Percentiles rank a stretch among this genome's conserved stretches.
phyloP scores from a whole-genome alignment of 2,888 invertebrate species.

The Pterostichus madidus region DNA sequence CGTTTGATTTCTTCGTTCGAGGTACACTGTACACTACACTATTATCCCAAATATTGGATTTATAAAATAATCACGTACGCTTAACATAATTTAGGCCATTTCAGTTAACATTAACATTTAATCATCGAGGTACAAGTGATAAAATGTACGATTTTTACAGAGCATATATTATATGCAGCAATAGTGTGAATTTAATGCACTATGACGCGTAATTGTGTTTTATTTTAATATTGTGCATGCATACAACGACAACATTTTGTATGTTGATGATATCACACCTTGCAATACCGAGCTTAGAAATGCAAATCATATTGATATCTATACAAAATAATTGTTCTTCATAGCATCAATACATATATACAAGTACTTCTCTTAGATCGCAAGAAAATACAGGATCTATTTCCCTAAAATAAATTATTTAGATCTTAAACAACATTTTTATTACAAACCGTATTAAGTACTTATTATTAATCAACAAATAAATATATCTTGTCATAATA shows the following conservation, averaged over 20 bases:
- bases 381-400: constrained; percentile 11
- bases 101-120: constrained; percentile 55
- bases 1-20: constrained; percentile 45
- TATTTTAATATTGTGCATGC: constrained; percentile 63
- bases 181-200: constrained; percentile 41
- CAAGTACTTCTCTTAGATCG: constrained; percentile 26
- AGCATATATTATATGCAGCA: constrained; percentile 61
- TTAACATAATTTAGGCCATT: constrained; percentile 65
- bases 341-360: constrained; percentile 52
- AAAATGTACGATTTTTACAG: constrained; percentile 57
- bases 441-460: constrained; percentile 18
- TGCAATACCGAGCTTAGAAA: constrained; percentile 65
- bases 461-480: constrained; percentile 50
- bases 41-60: constrained; percentile 64
- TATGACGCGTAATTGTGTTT: constrained; percentile 47
- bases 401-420: neutral
- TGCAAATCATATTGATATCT: constrained; percentile 36
- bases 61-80: constrained; percentile 47
- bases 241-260: constrained; percentile 61
- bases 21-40: constrained; percentile 66
- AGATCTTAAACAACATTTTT: constrained; percentile 22
- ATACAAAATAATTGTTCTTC: constrained; percentile 29
- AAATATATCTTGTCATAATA: constrained; percentile 47
- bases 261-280: constrained; percentile 50
- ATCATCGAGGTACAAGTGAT: constrained; percentile 39